Base-by-base conservation (phyloP, 2,797 vertebrate species). In the Sebastes wilsoni region DNA sequence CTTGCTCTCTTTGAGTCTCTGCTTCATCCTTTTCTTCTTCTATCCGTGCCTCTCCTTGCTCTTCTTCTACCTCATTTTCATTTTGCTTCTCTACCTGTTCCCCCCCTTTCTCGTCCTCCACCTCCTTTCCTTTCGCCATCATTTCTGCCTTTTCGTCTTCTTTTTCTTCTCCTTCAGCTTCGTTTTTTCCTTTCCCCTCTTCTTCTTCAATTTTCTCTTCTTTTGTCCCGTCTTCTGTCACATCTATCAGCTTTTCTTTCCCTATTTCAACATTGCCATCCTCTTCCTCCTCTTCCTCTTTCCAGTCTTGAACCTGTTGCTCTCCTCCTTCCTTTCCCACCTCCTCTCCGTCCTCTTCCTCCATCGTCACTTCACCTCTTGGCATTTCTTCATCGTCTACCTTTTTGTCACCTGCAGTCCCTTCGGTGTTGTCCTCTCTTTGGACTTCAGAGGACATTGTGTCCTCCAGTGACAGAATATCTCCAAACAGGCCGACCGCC, bases 401-500 rank as follows among this genome's bases (percentile, higher is more conserved):
- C 49, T 52, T 46, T 18, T 46, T 46, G 16, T 42, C 52, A 1
- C 14, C 66, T n/a, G n/a, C 2, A 2, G 23, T 8, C 27, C 10
- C 56, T 13, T 34, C 49, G 12, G 27, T 8, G 27, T 14, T 4
- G 61, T 72, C 60, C 22, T 30, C 23, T 10, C 8, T 8, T 52
- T 49, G 23, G 20, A 22, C 25, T 2, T 52, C 54, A 7, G 66
- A 30, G 36, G 49, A 1, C 82, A 79, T 85, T 0, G 59, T 27
- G 78, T 92, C 91, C 66, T 92, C 84, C 1, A 89, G 4, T 0
- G 88, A 82, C 71, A 91, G 66, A 30, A 91, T 76, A 2, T 92
- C 89, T 67, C 91, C 89, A 30, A 90, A 87, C 61, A 89, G 65
- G 1, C 89, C 82, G 23, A 91, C 88, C 0, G 82, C 89, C 61